Conservation (phyloP, 2,888 invertebrate genomes). For the Parnassius mnemosyne region DNA sequence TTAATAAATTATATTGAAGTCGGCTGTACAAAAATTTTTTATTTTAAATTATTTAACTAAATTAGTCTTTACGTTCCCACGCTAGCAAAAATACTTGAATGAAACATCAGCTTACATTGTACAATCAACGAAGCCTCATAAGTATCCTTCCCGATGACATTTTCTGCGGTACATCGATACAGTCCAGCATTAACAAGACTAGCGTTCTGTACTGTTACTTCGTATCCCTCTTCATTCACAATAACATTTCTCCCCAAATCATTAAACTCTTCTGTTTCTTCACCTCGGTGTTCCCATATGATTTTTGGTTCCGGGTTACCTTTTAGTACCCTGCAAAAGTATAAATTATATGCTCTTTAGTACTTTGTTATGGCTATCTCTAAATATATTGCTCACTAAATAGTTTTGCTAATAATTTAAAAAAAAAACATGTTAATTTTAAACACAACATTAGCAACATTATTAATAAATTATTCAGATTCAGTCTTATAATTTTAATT, state of each 20-base stretch:
- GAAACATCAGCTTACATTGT: constrained; percentile 54
- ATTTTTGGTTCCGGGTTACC: constrained; percentile 58
- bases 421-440: too few species aligned
- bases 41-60: too few species aligned
- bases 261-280: constrained; percentile 33
- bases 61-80: too few species aligned
- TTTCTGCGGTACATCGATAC: constrained; percentile 61
- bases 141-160: constrained; percentile 54
- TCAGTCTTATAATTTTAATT: too few species aligned
- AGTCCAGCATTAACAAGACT: constrained; percentile 47
- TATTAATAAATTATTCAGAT: too few species aligned
- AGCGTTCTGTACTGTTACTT: constrained; percentile 44
- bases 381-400: not conserved
- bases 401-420: too few species aligned
- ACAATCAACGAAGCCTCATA: constrained; percentile 51
- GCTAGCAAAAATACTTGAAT: not conserved
- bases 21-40: too few species aligned
- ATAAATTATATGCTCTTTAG: too few species aligned
- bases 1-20: too few species aligned
- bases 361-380: not conserved
- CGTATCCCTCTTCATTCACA: constrained; percentile 32
- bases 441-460: too few species aligned
- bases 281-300: constrained; percentile 48
- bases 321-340: constrained; percentile 45
- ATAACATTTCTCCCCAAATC: constrained; percentile 34